Conservation (phyloP, 2,113 vertebrate species). For the Cephalopholis sonnerati region DNA sequence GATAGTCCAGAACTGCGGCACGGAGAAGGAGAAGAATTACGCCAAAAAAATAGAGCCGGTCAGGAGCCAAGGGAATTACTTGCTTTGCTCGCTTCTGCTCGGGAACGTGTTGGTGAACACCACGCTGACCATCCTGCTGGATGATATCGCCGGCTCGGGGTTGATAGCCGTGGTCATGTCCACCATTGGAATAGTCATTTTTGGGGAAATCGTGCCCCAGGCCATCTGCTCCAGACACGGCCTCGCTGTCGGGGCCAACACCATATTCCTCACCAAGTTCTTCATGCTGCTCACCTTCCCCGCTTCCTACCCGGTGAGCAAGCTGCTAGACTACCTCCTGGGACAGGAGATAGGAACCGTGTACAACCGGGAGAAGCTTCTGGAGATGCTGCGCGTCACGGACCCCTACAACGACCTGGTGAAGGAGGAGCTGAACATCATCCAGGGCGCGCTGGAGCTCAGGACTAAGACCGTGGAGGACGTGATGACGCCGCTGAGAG, state of each 20-base stretch:
- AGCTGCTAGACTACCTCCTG: conserved; percentile 96
- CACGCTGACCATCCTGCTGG: conserved; percentile 96
- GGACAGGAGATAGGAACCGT: conserved; percentile 99
- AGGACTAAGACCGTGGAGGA: conserved; percentile 99
- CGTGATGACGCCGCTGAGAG: conserved; percentile 96
- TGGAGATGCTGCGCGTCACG: conserved; percentile 99
- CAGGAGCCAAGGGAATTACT: conserved; percentile 97
- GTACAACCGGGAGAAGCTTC: conserved; percentile 97
- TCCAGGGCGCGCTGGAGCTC: conserved; percentile 97
- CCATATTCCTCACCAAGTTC: conserved; percentile 99
- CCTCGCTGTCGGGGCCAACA: conserved; percentile 98
- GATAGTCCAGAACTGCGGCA: conserved; percentile 99
- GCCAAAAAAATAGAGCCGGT: conserved; percentile 98
- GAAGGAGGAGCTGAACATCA: conserved; percentile 99
- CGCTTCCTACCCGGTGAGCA: conserved; percentile 98
- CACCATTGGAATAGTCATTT: conserved; percentile 98
- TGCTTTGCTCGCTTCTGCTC: conserved; percentile 96
- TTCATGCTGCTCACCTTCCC: conserved; percentile 99
- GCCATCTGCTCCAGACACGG: conserved; percentile 98
- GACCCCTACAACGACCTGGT: conserved; percentile 99
- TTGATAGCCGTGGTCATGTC: conserved; percentile 98
- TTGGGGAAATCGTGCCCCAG: conserved; percentile 98
- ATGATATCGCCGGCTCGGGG: conserved; percentile 96
- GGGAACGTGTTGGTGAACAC: conserved; percentile 99
- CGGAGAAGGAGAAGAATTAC: conserved; percentile 96